Percentiles rank a stretch among this genome's conserved stretches.
Conservation (phyloP, 2,797 vertebrate genomes). For the Catharus ustulatus region DNA sequence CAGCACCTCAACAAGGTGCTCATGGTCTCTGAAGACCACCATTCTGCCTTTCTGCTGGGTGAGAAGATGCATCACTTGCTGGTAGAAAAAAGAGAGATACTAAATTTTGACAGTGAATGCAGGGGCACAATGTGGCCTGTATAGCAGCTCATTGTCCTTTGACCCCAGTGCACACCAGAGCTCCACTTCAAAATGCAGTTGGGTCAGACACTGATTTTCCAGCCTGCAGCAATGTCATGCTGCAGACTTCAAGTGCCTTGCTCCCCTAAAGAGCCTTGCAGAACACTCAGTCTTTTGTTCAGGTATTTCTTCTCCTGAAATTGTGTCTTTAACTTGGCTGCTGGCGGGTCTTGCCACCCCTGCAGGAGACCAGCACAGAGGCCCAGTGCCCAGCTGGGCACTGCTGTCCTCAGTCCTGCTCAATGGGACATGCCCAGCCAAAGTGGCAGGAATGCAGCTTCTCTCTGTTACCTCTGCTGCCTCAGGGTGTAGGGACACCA, state of each 20-base stretch:
- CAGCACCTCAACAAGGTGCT: not conserved
- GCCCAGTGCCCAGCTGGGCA: too few species aligned
- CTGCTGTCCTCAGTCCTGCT: not conserved
- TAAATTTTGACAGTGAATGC: not conserved
- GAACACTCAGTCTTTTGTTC: not conserved
- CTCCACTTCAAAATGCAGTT: not conserved
- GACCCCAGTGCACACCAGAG: not conserved
- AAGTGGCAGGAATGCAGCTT: not conserved
- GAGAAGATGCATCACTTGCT: not conserved
- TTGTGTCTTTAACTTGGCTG: not conserved
- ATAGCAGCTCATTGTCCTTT: not conserved
- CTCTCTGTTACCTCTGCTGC: not conserved
- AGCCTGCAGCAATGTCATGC: not conserved
- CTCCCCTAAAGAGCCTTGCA: not conserved
- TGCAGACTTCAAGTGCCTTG: not conserved
- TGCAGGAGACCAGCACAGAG: accelerated
- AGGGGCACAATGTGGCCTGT: not conserved
- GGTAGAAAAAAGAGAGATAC: not conserved
- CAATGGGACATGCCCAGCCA: accelerated
- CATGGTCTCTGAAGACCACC: not conserved
- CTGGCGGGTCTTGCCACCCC: not conserved
- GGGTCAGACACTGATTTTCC: not conserved
- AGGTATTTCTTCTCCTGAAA: not conserved
- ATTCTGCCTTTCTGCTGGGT: not conserved
- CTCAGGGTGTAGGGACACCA: accelerated